Evolutionary conservation across 1,140 invertebrate species (phyloP), one percentile per base, ranked within the genome.

Genomic region (Neodiprion lecontei): DNA sequence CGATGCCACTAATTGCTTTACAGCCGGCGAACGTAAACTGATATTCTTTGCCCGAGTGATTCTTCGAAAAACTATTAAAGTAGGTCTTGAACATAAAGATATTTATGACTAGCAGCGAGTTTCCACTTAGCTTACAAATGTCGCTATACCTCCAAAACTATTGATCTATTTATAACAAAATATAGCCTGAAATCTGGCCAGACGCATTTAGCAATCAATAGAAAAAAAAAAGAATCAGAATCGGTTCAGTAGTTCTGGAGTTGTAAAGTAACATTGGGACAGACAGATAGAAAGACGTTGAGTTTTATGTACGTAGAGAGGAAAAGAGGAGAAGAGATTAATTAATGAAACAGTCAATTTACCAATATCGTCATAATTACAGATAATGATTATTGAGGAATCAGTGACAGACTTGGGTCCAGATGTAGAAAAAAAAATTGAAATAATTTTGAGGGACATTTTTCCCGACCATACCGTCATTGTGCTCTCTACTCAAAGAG

Each of bases 381-480:
- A 78, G 78, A 77, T 79, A 67, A 75, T 79, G 68, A 79, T 79
- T 21, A 74, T 79, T 7, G 78, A 79, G 50, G 74, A 75, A 68
- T 72, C 71, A 10, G 49, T 61, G 8, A 66, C 66, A 48, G 23
- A 75, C 65, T 23, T 78, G 12, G 77, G 73, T 65, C 61, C 73
- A 21, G 77, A 77, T n/a, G 53, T 70, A 14, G 72, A 78, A 8
- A 61, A 61, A n/a, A 28, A 78, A 10, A 61, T 81, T n/a, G 77
- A 79, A 12, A 72, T 66, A 3, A 71, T 81, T 12, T 66, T 81
- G n/a, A 72, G 73, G 66, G 76, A 77, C 21, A 71, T 74, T n/a
- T 79, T 81, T 61, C 70, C 65, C 11, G 75, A 78, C 11, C 77
- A 80, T 73, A 81, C 80, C 8, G 67, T 81, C 23, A 81, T 81